Base-by-base conservation (phyloP, 2,797 vertebrate genomes). In the Pipistrellus nathusii region DNA sequence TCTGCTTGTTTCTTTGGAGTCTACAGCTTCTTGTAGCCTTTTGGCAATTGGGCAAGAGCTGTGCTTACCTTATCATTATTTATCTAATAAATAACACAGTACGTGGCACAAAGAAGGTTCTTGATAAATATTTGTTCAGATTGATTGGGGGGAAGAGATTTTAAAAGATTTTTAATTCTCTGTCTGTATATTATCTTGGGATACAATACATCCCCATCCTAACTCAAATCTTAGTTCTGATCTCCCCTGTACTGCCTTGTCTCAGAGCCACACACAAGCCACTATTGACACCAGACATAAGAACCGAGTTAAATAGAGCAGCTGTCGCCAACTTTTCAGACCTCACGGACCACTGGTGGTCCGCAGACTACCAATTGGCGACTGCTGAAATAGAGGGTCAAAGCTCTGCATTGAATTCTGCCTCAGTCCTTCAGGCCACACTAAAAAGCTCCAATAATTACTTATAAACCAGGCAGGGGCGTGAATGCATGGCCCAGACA, bases 1-100 rank as follows among this genome's bases (percentile, higher is more conserved):
- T 88, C 48, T 91, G 51, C 21, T 72, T 62, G 2, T 86, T 89
- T 93, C 72, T 80, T 82, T 73, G 32, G 64, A 90, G 32, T 53
- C 53, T 44, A 46, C 27, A 59, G 44, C 14, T 73, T 72, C 55
- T 71, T 41, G 8, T 2, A 82, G 82, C 46, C 66, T 83, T 93
- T 30, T 2, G 18, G n/a, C 18, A 88, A 62, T 4, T 30, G 62
- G 30, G 20, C 38, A 93, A 85, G 76, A 32, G 71, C 53, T 87
- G 38, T 48, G 71, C 35, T 85, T 72, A 35, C 21, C 8, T 77
- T 21, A 32, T 30, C 20, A 57, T 32, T 82, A 44, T 21, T 73
- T 85, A 32, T 73, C 18, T 88, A 32, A 13, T 18, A 62, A 0
- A 18, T 2, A 66, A 55, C 51, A 83, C 2, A 48, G 12, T 14